Evolutionary conservation across 1,140 invertebrate genomes (phyloP), one percentile per base, ranked within the genome.

Genomic region (Drosophila mauritiana): DNA sequence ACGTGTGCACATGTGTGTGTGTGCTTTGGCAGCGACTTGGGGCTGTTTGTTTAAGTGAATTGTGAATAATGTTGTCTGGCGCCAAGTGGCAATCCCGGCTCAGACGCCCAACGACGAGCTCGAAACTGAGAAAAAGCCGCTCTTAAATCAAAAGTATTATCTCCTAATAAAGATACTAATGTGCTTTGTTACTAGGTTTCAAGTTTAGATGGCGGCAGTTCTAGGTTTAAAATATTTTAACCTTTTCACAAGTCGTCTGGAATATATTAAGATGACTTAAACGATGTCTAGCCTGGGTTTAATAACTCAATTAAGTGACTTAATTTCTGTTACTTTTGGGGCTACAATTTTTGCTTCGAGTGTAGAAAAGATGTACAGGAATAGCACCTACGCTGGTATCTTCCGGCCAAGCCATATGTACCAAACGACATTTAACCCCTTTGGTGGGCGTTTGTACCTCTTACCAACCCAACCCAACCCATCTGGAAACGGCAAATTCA

Each of bases 21-120:
- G 17, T 17, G 17, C 34, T 34, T 75, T 49, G 36, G 31, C 45
- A 63, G 42, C 56, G 20, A 22, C 51, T 56, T 10, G 48, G 42
- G 73, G 73, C 73, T 76, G 77, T 77, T 77, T 78, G 61, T 77
- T 70, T 63, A 72, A 78, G 74, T 63, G 68, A 78, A 78, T 77
- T 78, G 74, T 78, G 57, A 78, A 78, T 72, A 78, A 78, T 78
- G 65, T 76, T 67, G 61, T 68, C 57, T 78, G 75, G 75, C 74
- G 75, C 74, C 74, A 77, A 61, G 64, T 59, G 55, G 73, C 73
- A 59, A 52, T 77, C 64, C 49, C 31, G 55, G 31, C 42, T 57
- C 74, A 62, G 49, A 56, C 39, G 31, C 8, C 31, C 31, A n/a
- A 36, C 10, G 17, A 36, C 10, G 25, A 13, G 43, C 37, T 51